Conservation (phyloP, 2,113 vertebrate species). For the Meleagris gallopavo region DNA sequence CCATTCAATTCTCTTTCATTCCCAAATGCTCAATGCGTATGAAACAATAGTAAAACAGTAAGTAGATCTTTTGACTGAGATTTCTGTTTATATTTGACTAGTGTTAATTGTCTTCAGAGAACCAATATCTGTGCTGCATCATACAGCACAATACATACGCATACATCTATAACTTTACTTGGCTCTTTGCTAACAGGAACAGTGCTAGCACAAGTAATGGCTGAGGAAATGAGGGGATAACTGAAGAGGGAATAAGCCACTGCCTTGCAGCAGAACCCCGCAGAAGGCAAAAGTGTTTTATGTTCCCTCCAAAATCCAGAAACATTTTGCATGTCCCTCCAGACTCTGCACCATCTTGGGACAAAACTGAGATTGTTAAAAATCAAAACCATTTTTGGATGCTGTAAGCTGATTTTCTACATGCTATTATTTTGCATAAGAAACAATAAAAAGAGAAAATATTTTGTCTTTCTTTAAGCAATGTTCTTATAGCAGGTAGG, state of each 20-base stretch:
- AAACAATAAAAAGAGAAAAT: neutral
- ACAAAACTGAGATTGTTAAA: neutral
- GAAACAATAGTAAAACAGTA: neutral
- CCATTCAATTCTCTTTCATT: neutral
- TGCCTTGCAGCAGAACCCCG: neutral
- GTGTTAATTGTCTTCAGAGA: neutral
- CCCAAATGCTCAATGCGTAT: neutral
- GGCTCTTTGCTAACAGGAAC: neutral
- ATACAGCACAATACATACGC: no score
- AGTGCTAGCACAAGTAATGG: neutral
- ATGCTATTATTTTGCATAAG: neutral
- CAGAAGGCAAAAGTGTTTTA: neutral
- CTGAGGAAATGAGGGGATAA: neutral
- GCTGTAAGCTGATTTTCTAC: neutral
- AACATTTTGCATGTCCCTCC: neutral
- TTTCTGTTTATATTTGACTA: neutral
- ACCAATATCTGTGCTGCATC: neutral
- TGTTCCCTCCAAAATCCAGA: neutral
- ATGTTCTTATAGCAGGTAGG: neutral
- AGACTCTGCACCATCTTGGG: neutral
- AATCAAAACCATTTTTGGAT: neutral
- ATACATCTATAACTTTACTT: neutral
- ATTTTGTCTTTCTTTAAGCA: neutral
- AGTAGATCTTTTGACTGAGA: neutral
- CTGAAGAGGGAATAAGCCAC: neutral